A percentile compares a stretch with the other conserved stretches of the same genome.
These are phyloP conservation scores for Halesus radiatus DNA, from an alignment of 1,140 invertebrate genomes.

Conservation along the genomic window DNA sequence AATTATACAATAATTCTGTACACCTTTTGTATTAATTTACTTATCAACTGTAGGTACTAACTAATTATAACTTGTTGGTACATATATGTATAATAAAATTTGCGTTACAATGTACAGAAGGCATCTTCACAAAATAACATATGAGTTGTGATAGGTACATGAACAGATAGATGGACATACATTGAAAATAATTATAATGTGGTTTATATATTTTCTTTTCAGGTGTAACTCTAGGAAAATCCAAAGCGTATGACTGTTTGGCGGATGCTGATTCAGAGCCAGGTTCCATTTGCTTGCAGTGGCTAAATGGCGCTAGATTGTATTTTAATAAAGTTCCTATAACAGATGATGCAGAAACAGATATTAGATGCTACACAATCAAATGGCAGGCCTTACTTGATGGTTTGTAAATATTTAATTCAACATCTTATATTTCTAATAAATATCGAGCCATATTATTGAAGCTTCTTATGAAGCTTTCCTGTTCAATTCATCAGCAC, in stretches of 20 bases:
- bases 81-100: neutral
- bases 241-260: slow-evolving; percentile 80
- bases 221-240: slow-evolving; percentile 66
- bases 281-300: slow-evolving; percentile 82
- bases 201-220: slow-evolving; percentile 14
- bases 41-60: neutral
- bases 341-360: slow-evolving; percentile 63
- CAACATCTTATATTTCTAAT: too few species aligned
- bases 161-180: too few species aligned
- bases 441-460: too few species aligned
- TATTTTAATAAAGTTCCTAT: slow-evolving; percentile 74
- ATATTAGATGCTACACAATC: slow-evolving; percentile 82
- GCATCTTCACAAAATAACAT: neutral
- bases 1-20: too few species aligned
- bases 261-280: slow-evolving; percentile 72
- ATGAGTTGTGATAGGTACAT: neutral
- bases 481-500: too few species aligned
- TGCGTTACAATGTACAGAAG: neutral
- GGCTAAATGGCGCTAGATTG: slow-evolving; percentile 81
- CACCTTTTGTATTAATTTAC: too few species aligned
- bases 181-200: neutral
- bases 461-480: too few species aligned
- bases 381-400: slow-evolving; percentile 83
- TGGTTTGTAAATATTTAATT: slow-evolving; percentile 59
- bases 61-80: neutral